Conservation (phyloP, 2,113 vertebrate genomes). For the Rhinolophus sinicus region DNA sequence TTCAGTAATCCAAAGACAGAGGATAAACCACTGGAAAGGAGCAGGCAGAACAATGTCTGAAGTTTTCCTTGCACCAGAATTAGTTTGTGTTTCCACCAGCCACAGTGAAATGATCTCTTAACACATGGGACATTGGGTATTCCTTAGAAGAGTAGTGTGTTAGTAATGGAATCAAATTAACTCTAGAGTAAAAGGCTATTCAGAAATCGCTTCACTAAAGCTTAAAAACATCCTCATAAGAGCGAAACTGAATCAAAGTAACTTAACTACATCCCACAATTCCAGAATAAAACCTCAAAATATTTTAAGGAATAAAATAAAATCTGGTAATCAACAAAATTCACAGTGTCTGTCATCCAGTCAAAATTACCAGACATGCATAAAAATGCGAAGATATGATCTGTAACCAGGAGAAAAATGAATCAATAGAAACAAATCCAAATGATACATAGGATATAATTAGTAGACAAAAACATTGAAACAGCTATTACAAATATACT, state of each 20-base stretch:
- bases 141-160: not conserved
- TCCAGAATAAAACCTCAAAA: not conserved
- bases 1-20: not conserved
- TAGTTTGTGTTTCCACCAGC: not conserved
- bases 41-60: not conserved
- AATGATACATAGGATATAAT: not conserved
- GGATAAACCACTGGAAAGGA: not conserved
- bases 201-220: not conserved
- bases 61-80: not conserved
- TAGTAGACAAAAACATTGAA: not conserved
- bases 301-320: conserved; percentile 14
- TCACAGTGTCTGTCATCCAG: not conserved
- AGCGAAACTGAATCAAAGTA: not conserved
- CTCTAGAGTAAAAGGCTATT: not conserved
- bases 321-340: not conserved
- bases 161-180: not conserved
- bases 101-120: not conserved
- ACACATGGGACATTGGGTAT: not conserved
- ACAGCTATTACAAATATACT: not conserved
- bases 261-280: not conserved
- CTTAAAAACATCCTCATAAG: not conserved
- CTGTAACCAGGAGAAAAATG: not conserved
- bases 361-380: not conserved
- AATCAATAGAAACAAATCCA: not conserved
- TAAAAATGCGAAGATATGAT: not conserved